A percentile compares a stretch with the other conserved stretches of the same genome.
Conservation (phyloP, 92 coral and sea anemone species). For the Meandrina meandrites region DNA sequence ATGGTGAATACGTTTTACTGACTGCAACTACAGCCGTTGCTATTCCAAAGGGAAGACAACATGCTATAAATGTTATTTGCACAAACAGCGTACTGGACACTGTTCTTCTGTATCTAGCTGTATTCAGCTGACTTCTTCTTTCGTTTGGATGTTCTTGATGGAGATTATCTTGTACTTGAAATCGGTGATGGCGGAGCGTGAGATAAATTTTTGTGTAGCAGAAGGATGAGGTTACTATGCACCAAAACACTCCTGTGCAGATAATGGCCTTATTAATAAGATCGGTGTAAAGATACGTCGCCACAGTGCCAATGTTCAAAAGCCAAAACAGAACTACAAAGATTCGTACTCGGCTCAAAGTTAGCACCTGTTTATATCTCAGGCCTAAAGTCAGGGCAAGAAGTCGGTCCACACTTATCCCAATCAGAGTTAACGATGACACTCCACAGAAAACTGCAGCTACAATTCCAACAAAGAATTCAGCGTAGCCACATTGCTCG, state of each 20-base stretch:
- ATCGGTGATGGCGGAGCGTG: neutral
- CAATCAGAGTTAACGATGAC: neutral
- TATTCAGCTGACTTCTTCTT: neutral
- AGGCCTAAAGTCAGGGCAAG: neutral
- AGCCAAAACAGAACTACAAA: neutral
- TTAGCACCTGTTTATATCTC: neutral
- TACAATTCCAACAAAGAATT: neutral
- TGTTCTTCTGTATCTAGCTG: neutral
- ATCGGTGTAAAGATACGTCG: neutral
- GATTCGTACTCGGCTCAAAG: neutral
- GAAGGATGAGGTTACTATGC: neutral
- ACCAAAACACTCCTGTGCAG: neutral
- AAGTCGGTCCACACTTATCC: neutral
- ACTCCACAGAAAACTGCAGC: neutral
- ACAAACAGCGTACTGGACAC: neutral
- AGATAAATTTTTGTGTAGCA: neutral
- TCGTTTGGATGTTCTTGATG: neutral
- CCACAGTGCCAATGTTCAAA: neutral
- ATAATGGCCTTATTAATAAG: neutral
- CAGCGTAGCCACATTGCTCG: neutral
- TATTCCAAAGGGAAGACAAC: neutral
- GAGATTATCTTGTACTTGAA: neutral
- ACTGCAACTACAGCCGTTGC: neutral
- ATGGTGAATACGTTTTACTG: neutral
- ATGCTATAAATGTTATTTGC: neutral